Base-by-base conservation (phyloP, 2,888 invertebrate genomes). In the Phania funesta region DNA sequence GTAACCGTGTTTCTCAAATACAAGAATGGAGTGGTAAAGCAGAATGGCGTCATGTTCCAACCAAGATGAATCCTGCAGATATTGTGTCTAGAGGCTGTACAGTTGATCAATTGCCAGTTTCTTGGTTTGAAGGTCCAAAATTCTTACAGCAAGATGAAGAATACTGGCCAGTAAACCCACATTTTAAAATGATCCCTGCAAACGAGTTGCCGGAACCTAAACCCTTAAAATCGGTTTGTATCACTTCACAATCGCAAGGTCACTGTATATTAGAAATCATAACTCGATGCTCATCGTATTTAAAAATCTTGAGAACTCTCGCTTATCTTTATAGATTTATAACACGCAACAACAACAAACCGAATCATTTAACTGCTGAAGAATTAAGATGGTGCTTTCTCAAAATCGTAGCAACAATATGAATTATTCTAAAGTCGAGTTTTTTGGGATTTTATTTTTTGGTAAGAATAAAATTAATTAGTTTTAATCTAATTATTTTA, bases 21-120 rank as follows among this genome's bases (percentile, higher is more conserved):
- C 56, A 62, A 56, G 56, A 76, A 32, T 26, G 44, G 41, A 76
- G 70, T 26, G 52, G 46, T 13, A 58, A 56, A 35, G 71, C 18
- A 29, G 38, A 54, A 38, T 84, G 76, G 76, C 71, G 65, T 8
- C 68, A 80, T 48, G 68, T 78, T 26, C 77, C 67, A 38, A 65
- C 78, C 16, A 62, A 38, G 5, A 18, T 64, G n/a, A 84, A 84
- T 50, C 79, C 84, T 11, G 75, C 81, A 41, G 79, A 81, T 76
- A 71, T 84, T 8, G 74, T 80, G 11, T 80, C 80, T 18, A 52
- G 84, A 38, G 76, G 76, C 18, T 60, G 78, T 46, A 46, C 67
- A 9, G 64, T 73, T 16, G n/a, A 81, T 9, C 38, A 82, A 24
- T 9, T 35, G 22, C 20, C 50, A 8, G 75, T 68, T 11, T 60